Evolutionary conservation across 2,888 invertebrate genomes (phyloP).

Genomic region (Phasia obesa): DNA sequence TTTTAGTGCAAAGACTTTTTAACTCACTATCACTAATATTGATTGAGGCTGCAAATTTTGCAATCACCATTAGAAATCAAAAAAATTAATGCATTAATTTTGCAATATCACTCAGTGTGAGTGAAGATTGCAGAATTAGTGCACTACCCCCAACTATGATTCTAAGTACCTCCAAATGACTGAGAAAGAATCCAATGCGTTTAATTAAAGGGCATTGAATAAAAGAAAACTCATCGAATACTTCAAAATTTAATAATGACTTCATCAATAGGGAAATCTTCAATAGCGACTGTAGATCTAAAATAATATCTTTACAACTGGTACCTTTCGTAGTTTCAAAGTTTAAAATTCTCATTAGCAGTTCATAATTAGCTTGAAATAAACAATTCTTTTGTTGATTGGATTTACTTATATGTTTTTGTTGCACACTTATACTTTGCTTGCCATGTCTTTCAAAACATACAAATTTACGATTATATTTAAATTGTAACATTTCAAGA

Average conservation of each 20-base stretch:
- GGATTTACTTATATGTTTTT: background rate
- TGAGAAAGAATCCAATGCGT: slow-evolving; percentile 79
- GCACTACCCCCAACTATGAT: too few species aligned
- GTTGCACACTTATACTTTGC: slow-evolving; percentile 53
- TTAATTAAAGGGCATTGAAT: slow-evolving; percentile 78
- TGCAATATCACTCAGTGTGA: too few species aligned
- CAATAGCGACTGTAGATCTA: slow-evolving; percentile 74
- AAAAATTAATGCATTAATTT: too few species aligned
- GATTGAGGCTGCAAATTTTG: too few species aligned
- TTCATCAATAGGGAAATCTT: slow-evolving; percentile 75
- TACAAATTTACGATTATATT: slow-evolving; percentile 77
- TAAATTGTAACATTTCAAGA: slow-evolving; percentile 74
- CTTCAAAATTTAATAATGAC: slow-evolving; percentile 76
- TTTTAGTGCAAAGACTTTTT: too few species aligned
- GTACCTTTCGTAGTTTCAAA: slow-evolving; percentile 73
- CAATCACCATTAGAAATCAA: too few species aligned
- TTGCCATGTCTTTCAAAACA: slow-evolving; percentile 74
- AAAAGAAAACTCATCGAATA: slow-evolving; percentile 74
- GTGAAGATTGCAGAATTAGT: too few species aligned
- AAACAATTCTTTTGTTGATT: slow-evolving; percentile 75
- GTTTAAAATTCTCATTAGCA: slow-evolving; percentile 78
- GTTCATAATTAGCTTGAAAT: slow-evolving; percentile 78
- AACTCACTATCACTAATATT: too few species aligned
- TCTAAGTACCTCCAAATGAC: slow-evolving; percentile 77
- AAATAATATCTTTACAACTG: slow-evolving; percentile 71